Evolutionary conservation across 2,113 vertebrate species (phyloP).

Genomic region (Hypanus sabinus): DNA sequence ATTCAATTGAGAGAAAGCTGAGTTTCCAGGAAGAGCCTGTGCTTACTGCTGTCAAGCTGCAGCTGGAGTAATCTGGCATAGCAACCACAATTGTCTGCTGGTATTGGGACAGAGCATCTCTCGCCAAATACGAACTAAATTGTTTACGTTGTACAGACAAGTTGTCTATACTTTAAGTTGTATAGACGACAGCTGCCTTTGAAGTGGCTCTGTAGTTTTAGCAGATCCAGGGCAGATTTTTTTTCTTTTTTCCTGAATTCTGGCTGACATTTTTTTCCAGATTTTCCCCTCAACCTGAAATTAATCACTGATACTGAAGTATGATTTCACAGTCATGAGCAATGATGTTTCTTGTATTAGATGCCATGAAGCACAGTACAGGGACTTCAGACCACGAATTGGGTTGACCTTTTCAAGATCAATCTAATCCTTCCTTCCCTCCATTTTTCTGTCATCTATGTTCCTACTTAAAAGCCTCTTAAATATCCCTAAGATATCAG

Average conservation of each 20-base stretch:
- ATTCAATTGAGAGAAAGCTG: background rate
- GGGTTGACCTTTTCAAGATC: too few species aligned
- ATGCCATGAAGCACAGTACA: too few species aligned
- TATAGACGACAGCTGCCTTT: background rate
- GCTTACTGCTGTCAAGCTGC: background rate
- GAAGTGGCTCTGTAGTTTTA: background rate
- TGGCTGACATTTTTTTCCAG: background rate
- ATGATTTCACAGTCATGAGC: background rate
- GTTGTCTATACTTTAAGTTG: background rate
- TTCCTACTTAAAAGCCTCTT: too few species aligned
- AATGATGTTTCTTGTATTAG: background rate
- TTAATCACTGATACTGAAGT: background rate
- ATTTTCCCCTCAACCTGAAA: background rate
- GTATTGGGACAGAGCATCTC: background rate
- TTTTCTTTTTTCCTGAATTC: background rate
- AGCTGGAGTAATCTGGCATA: background rate
- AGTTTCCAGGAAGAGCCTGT: background rate
- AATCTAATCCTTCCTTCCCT: too few species aligned
- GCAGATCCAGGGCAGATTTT: background rate
- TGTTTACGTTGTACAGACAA: too few species aligned
- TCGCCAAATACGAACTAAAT: background rate
- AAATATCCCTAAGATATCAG: too few species aligned
- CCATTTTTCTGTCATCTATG: too few species aligned
- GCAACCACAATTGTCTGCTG: background rate
- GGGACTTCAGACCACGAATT: too few species aligned